Evolutionary conservation across 2,797 vertebrate genomes (phyloP), one percentile per base, ranked within the genome.

Genomic region (Lutjanus argentimaculatus): DNA sequence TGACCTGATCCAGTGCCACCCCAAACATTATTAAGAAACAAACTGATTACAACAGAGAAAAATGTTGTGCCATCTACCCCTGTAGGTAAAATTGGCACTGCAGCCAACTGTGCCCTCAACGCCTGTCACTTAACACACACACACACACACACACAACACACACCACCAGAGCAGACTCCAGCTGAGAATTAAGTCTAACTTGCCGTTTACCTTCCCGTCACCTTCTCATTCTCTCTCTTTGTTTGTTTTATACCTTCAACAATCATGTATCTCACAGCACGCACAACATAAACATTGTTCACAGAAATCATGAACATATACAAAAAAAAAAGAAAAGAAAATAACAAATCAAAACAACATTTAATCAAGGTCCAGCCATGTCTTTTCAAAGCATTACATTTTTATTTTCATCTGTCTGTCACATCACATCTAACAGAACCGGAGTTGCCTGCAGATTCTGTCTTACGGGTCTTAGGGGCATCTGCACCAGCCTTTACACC

Each of bases 1-100:
- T 81, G 87, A 88, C 85, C 89, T 82, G 80, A 89, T 86, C 85
- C 81, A 86, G 78, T 82, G 82, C 83, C 89, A 89, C 72, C 83
- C 45, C 86, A 30, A 87, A 90, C 88, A 87, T 92, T 88, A 92
- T 94, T 93, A 92, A 91, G 63, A 89, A 87, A 88, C 78, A 92
- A 92, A 92, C 67, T 77, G 83, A 86, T 90, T 88, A 90, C 92
- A 92, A 88, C 79, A 77, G 48, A 80, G 71, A 93, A 87, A 87
- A 80, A 67, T 72, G 72, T 48, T 71, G 56, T 43, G 21, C 25
- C 17, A 52, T 66, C 3, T 69, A 82, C 42, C 63, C 72, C 75
- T 67, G 59, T 21, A n/a, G 83, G 70, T 68, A 76, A 86, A 80
- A 81, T 11, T 74, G 79, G 69, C 61, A 76, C 40, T 0, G 2